A percentile compares a stretch with the other conserved stretches of the same genome.
Conservation (phyloP, 2,888 invertebrate species). For the Cephus runcator region DNA sequence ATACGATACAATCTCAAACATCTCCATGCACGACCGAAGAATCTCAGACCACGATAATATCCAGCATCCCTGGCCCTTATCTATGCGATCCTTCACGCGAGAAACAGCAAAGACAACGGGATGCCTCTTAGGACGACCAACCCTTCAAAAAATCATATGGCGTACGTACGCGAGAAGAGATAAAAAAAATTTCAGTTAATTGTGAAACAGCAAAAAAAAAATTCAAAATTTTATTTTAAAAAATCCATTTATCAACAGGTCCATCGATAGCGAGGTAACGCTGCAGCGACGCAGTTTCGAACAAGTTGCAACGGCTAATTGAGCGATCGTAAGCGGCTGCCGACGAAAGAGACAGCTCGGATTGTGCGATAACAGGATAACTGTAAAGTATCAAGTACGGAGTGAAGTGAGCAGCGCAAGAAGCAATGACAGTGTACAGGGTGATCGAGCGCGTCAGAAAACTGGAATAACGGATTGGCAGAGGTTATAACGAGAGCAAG, state of each 20-base stretch:
- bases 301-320: not conserved
- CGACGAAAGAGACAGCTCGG: not conserved
- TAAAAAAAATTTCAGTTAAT: not conserved
- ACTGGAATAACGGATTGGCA: not conserved
- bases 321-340: not conserved
- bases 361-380: not conserved
- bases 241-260: not conserved
- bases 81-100: constrained; percentile 4
- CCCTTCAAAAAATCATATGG: not conserved
- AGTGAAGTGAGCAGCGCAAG: not conserved
- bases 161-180: not conserved
- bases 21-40: constrained; percentile 33
- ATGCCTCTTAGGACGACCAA: not conserved
- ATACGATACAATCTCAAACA: constrained; percentile 43
- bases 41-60: constrained; percentile 14
- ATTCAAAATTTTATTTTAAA: not conserved
- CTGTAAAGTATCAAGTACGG: not conserved
- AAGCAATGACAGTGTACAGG: not conserved
- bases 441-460: not conserved
- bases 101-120: not conserved
- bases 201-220: not conserved
- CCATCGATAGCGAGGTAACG: not conserved
- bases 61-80: constrained; percentile 11
- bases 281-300: not conserved
- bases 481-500: not conserved